Evolutionary conservation across 2,113 vertebrate genomes (phyloP).

Genomic region (Brienomyrus longianalis): DNA sequence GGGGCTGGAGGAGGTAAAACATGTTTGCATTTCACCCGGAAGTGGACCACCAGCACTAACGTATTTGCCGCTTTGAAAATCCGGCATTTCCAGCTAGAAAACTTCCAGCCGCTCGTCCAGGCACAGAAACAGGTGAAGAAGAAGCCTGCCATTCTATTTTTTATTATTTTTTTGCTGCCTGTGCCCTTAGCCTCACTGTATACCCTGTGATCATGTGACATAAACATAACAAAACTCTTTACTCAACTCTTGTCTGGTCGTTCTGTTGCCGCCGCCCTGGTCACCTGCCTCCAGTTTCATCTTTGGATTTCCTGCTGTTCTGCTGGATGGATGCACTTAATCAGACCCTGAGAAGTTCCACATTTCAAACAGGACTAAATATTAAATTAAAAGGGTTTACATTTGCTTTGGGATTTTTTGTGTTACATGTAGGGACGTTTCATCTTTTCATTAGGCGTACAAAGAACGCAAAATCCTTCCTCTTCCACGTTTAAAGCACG

Average conservation of each 20-base stretch:
- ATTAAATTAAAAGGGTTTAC: slow-evolving; percentile 15
- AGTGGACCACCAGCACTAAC: not conserved
- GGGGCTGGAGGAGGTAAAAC: not conserved
- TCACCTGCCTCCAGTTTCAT: not conserved
- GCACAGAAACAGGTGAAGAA: not conserved
- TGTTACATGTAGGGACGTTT: not conserved
- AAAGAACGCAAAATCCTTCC: not conserved
- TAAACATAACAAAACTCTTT: not conserved
- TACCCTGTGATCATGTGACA: not conserved
- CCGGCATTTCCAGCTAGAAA: too few relatives aligned
- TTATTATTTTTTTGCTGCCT: not conserved
- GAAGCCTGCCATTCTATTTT: not conserved
- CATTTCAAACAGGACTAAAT: slow-evolving; percentile 3
- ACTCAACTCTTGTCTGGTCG: not conserved
- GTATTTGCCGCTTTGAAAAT: not conserved
- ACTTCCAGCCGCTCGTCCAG: not conserved
- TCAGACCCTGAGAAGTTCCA: slow-evolving; percentile 17
- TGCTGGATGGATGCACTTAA: not conserved
- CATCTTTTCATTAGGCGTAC: slow-evolving; percentile 16
- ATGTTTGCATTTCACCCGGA: not conserved
- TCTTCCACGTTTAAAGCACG: not conserved
- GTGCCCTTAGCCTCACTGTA: not conserved
- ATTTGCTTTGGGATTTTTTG: not conserved
- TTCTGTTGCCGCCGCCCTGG: not conserved
- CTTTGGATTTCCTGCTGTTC: not conserved